Conservation (phyloP, 2,113 vertebrate species). For the Pseudorhombus dupliciocellatus region DNA sequence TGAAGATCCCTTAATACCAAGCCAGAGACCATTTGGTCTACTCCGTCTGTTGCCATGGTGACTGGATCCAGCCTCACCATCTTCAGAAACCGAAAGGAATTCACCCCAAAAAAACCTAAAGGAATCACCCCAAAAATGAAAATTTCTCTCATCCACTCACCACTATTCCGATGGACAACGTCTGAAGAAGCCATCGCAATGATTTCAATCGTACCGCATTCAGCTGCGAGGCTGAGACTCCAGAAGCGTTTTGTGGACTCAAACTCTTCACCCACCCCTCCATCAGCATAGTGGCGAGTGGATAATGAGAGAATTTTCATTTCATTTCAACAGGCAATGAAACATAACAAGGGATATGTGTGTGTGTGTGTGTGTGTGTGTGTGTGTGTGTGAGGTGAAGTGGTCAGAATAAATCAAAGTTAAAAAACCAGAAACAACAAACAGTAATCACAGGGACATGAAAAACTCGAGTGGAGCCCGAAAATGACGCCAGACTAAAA, state of each 20-base stretch:
- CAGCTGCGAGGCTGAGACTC: too few relatives aligned
- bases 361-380: too few relatives aligned
- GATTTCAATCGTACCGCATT: too few relatives aligned
- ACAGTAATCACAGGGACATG: too few relatives aligned
- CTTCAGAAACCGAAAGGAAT: constrained; percentile 23
- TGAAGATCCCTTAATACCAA: constrained; percentile 21
- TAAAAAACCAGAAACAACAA: not conserved
- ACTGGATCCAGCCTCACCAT: constrained; percentile 36
- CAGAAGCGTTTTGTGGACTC: too few relatives aligned
- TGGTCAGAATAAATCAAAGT: not conserved
- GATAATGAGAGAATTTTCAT: too few relatives aligned
- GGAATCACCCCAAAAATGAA: not conserved
- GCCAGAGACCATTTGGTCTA: constrained; percentile 16
- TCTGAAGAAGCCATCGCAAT: too few relatives aligned
- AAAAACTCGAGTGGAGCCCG: too few relatives aligned
- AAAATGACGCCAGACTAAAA: not conserved
- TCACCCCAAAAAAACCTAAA: not conserved
- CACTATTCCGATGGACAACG: not conserved
- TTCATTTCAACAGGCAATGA: not conserved
- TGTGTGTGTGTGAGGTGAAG: too few relatives aligned
- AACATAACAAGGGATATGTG: not conserved
- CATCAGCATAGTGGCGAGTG: too few relatives aligned
- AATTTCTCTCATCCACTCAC: not conserved
- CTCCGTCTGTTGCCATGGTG: constrained; percentile 52
- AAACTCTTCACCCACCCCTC: too few relatives aligned